A percentile compares a stretch with the other conserved stretches of the same genome.
These are phyloP conservation scores for Episyrphus balteatus DNA, from an alignment of 1,140 invertebrate genomes.

Conservation along the genomic window DNA sequence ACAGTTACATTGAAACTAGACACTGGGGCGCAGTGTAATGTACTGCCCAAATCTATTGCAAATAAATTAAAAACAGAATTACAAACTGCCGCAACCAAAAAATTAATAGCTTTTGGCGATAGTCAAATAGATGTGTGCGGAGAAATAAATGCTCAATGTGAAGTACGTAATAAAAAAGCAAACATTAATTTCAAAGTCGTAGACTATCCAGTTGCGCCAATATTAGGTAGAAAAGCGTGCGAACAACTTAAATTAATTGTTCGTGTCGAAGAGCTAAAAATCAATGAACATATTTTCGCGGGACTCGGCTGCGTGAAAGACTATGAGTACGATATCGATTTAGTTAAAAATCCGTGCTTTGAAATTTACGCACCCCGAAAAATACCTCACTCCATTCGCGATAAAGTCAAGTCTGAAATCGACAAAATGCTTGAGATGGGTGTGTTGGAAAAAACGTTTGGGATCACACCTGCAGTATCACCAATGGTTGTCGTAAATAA, in stretches of 20 bases:
- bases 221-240: background rate
- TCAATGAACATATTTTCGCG: constrained; percentile 7
- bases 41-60: background rate
- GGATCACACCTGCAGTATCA: constrained; percentile 31
- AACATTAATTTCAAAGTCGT: too few relatives aligned
- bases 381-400: constrained; percentile 21
- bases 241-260: background rate
- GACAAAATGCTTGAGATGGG: constrained; percentile 15
- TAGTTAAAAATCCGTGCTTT: constrained; percentile 14
- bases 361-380: constrained; percentile 12
- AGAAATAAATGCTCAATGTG: background rate
- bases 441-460: constrained; percentile 15
- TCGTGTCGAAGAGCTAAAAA: background rate
- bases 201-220: too few relatives aligned
- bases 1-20: background rate
- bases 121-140: background rate
- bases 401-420: constrained; percentile 24
- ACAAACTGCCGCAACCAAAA: background rate
- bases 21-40: constrained; percentile 1
- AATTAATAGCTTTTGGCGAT: background rate
- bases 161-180: too few relatives aligned
- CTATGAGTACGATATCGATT: constrained; percentile 14
- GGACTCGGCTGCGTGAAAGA: constrained; percentile 10
- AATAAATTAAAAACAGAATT: background rate
- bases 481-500: constrained; percentile 25